Evolutionary conservation across 1,140 invertebrate genomes (phyloP).

Genomic region (Tenebrio molitor): DNA sequence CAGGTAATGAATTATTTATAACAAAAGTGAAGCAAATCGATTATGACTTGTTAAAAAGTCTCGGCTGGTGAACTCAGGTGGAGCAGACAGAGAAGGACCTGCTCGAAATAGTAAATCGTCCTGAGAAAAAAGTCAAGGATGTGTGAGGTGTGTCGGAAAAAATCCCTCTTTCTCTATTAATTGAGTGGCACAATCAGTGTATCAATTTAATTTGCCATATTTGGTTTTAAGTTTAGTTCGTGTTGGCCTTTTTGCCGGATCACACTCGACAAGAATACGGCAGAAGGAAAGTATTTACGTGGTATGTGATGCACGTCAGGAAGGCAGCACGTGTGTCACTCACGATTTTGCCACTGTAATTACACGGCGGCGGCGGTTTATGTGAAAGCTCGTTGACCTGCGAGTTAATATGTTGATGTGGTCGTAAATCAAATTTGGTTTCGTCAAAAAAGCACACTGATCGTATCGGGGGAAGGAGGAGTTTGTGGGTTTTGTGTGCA

Average conservation of each 20-base stretch:
- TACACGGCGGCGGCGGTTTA: constrained; percentile 11
- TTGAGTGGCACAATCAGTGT: constrained; percentile 15
- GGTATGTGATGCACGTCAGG: constrained; percentile 39
- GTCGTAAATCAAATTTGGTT: constrained; percentile 1
- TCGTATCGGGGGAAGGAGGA: too few species aligned
- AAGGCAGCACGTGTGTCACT: constrained; percentile 37
- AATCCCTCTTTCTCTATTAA: neutral
- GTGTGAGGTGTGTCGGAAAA: constrained; percentile 1
- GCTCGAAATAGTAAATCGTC: too few species aligned
- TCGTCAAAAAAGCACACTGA: neutral
- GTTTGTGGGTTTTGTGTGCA: too few species aligned
- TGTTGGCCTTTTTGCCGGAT: constrained; percentile 16
- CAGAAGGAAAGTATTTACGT: constrained; percentile 21
- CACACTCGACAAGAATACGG: constrained; percentile 30
- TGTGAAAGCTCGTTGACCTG: constrained; percentile 21
- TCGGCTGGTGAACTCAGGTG: constrained; percentile 1
- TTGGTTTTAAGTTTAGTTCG: constrained; percentile 5
- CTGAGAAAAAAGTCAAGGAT: constrained; percentile 2
- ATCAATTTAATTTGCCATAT: constrained; percentile 38
- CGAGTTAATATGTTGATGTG: neutral
- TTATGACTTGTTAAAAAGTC: constrained; percentile 35
- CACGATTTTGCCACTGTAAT: constrained; percentile 40
- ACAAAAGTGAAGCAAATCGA: constrained; percentile 26
- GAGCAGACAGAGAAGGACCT: neutral
- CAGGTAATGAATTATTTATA: constrained; percentile 21